A percentile compares a stretch with the other conserved stretches of the same genome.
phyloP scores from a whole-genome alignment of 2,113 vertebrate genomes.

The Pimephales promelas region DNA sequence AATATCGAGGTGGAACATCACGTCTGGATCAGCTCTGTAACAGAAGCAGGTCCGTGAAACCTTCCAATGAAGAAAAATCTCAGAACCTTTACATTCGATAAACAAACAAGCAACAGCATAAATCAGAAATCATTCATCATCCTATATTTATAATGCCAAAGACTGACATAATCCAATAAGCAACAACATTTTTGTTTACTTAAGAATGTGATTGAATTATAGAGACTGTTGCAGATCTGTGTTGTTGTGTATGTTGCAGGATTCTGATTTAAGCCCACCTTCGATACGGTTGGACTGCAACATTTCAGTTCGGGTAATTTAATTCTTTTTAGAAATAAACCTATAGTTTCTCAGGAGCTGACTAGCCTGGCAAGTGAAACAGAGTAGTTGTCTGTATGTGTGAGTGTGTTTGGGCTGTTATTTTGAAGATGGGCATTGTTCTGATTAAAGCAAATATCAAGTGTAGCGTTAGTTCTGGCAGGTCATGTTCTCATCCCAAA shows the following conservation, averaged over 20 bases:
- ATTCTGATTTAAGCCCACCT: neutral
- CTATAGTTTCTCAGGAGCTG: neutral
- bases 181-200: neutral
- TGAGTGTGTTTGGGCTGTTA: neutral
- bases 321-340: neutral
- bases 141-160: neutral
- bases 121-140: neutral
- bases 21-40: constrained; percentile 46
- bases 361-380: constrained; percentile 24
- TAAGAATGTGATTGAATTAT: neutral
- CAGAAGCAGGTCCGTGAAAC: constrained; percentile 24
- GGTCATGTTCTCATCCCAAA: no score
- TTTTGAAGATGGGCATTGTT: no score
- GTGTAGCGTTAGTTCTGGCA: no score
- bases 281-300: neutral
- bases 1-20: constrained; percentile 36
- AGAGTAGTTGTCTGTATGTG: constrained; percentile 20
- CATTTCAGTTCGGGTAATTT: neutral
- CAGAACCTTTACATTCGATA: neutral
- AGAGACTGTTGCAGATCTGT: neutral
- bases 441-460: neutral
- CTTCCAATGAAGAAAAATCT: constrained; percentile 22
- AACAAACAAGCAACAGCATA: neutral
- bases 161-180: neutral
- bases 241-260: neutral